phyloP scores from a whole-genome alignment of 2,113 vertebrate genomes.

The Buteo buteo region DNA sequence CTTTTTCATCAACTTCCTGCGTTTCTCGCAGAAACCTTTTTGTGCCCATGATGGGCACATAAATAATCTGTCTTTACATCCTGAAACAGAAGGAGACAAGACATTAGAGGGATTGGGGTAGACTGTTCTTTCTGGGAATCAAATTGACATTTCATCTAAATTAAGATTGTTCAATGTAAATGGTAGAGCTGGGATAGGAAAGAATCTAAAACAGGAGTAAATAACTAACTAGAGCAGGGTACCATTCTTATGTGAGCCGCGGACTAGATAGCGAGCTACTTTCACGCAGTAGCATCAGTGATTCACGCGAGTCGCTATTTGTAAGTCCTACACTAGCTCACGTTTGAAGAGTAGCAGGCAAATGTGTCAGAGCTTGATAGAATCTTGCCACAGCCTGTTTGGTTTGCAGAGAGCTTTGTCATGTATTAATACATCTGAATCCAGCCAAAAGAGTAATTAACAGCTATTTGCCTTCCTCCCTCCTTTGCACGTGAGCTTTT shows the following conservation, averaged over 20 bases:
- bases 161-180: not conserved
- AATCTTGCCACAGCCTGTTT: not conserved
- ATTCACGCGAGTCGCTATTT: not conserved
- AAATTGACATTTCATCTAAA: not conserved
- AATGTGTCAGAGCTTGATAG: not conserved
- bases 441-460: not conserved
- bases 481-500: no score
- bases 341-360: not conserved
- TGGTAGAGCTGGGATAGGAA: not conserved
- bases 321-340: not conserved
- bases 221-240: no score
- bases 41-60: constrained; percentile 86
- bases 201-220: accelerated
- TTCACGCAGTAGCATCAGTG: not conserved
- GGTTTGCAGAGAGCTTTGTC: not conserved
- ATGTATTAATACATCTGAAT: not conserved
- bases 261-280: not conserved
- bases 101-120: accelerated
- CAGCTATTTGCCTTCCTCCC: not conserved
- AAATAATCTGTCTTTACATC: constrained; percentile 88
- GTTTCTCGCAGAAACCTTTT: constrained; percentile 86
- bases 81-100: constrained; percentile 53
- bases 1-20: constrained; percentile 88
- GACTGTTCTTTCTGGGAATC: not conserved
- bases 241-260: accelerated